Evolutionary conservation across 2,888 invertebrate species (phyloP).

Genomic region (Drosophila picticornis): DNA sequence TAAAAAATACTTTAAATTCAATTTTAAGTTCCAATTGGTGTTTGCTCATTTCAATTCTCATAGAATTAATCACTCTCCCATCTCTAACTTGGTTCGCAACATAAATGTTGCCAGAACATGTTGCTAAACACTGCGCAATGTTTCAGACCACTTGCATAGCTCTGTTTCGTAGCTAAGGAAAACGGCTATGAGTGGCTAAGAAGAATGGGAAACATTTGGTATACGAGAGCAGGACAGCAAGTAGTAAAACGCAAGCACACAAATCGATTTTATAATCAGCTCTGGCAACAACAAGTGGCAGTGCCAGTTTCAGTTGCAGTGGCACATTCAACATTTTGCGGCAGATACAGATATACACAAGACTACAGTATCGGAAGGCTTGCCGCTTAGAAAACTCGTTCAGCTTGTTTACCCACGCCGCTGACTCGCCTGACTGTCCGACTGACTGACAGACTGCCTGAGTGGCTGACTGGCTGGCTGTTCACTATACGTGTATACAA

Average conservation of each 20-base stretch:
- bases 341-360: slow-evolving; percentile 54
- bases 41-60: neutral
- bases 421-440: slow-evolving; percentile 17
- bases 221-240: slow-evolving; percentile 16
- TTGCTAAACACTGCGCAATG: slow-evolving; percentile 17
- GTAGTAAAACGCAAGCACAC: slow-evolving; percentile 30
- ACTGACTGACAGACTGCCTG: slow-evolving; percentile 18
- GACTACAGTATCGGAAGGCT: slow-evolving; percentile 40
- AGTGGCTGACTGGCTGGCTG: slow-evolving; percentile 13
- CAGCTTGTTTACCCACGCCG: slow-evolving; percentile 71
- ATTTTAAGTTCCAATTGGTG: neutral
- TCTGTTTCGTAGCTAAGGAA: slow-evolving; percentile 4
- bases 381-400: slow-evolving; percentile 62
- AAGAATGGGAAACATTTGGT: slow-evolving; percentile 2
- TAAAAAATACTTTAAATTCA: neutral
- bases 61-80: neutral
- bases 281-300: slow-evolving; percentile 59
- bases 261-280: slow-evolving; percentile 57
- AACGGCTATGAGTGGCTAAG: slow-evolving; percentile 2
- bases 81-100: slow-evolving; percentile 18
- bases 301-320: slow-evolving; percentile 48
- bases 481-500: slow-evolving; percentile 25
- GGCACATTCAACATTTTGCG: slow-evolving; percentile 60
- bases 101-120: slow-evolving; percentile 30
- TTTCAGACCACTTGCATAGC: slow-evolving; percentile 6